Conservation (phyloP, 2,888 invertebrate species). For the Amphiduros pacificus region DNA sequence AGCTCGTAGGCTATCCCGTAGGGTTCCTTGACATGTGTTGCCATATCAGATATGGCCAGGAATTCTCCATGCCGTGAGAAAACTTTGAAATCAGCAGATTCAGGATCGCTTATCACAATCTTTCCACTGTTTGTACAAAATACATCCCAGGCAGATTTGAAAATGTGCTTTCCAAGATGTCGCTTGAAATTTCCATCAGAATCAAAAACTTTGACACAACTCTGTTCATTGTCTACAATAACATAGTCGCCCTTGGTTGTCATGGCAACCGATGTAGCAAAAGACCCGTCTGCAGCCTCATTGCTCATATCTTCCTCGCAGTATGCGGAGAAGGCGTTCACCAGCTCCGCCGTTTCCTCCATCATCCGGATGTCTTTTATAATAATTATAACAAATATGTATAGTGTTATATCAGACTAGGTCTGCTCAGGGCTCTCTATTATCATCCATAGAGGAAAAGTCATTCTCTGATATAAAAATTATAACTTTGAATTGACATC, state of each 20-base stretch:
- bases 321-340: background rate
- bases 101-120: conserved; percentile 21
- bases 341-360: background rate
- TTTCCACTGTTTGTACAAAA: conserved; percentile 13
- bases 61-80: conserved; percentile 16
- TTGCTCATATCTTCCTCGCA: background rate
- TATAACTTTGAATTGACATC: too few relatives aligned
- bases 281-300: too few relatives aligned
- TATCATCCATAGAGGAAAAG: too few relatives aligned
- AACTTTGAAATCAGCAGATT: conserved; percentile 11
- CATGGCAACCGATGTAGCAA: background rate
- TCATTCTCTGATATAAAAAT: too few relatives aligned
- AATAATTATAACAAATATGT: too few relatives aligned
- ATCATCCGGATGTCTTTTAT: background rate
- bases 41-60: conserved; percentile 5
- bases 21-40: conserved; percentile 15
- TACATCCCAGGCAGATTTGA: conserved; percentile 13
- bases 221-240: conserved; percentile 1
- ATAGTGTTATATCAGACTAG: too few relatives aligned
- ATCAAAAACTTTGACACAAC: background rate
- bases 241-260: background rate
- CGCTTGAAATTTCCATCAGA: background rate
- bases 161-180: background rate
- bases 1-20: conserved; percentile 18
- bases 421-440: too few relatives aligned